Conservation (phyloP, 2,113 vertebrate species). For the Lates calcarifer region DNA sequence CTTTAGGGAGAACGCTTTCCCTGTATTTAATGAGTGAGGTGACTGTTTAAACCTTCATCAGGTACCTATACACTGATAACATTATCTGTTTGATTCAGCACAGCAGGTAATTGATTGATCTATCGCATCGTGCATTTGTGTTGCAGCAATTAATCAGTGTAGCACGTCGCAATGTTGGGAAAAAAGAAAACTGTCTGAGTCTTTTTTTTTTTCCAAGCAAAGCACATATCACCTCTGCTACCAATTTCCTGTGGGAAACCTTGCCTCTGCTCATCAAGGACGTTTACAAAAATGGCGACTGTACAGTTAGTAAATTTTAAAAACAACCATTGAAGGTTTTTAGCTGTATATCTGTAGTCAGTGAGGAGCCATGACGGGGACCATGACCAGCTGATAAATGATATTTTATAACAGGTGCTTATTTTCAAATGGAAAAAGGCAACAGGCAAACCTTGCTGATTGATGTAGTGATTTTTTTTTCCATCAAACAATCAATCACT, state of each 20-base stretch:
- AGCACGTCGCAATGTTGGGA: neutral
- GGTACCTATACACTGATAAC: constrained; percentile 3
- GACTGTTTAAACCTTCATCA: constrained; percentile 1
- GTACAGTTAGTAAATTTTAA: no score
- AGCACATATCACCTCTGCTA: neutral
- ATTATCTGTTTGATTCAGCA: neutral
- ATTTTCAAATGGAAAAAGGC: no score
- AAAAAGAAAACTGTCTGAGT: neutral
- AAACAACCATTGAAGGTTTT: no score
- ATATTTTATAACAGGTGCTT: neutral
- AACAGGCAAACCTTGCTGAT: no score
- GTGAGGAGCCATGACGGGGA: neutral
- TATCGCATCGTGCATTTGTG: neutral
- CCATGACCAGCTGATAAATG: no score
- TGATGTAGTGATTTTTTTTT: no score
- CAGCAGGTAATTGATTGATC: constrained; percentile 17
- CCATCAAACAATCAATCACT: neutral
- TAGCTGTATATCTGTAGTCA: no score
- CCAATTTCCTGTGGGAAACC: neutral
- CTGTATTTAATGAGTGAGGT: constrained; percentile 4
- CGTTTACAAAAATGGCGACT: no score
- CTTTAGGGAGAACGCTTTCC: no score
- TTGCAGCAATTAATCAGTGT: constrained; percentile 5
- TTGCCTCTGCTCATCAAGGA: neutral
- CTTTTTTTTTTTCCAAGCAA: neutral